These are phyloP conservation scores for Enteromius unitaeniatus DNA, from an alignment of 2,797 vertebrate species.

Conservation along the genomic window DNA sequence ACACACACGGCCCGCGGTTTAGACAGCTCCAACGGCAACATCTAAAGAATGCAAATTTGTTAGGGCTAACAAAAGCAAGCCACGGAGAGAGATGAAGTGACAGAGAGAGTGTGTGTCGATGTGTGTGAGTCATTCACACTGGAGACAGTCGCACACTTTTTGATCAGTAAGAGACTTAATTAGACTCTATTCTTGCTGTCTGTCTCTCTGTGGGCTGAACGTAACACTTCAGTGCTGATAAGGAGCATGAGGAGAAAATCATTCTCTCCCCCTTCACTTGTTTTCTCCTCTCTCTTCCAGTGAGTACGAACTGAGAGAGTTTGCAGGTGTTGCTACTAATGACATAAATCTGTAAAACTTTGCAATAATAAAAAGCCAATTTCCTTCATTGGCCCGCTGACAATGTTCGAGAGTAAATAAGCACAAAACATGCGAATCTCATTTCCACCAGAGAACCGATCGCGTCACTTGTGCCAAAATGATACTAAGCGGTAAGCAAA, in stretches of 20 bases:
- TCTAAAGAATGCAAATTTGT: constrained; percentile 47
- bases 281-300: constrained; percentile 13
- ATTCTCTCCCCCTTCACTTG: neutral
- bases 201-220: constrained; percentile 44
- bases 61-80: constrained; percentile 3
- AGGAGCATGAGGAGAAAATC: constrained; percentile 46
- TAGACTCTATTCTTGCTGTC: constrained; percentile 49
- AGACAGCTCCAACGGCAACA: constrained; percentile 25
- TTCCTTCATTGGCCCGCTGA: constrained; percentile 26
- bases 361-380: constrained; percentile 37
- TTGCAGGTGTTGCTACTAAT: constrained; percentile 42
- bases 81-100: neutral
- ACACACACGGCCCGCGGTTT: neutral
- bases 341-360: constrained; percentile 33
- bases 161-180: constrained; percentile 50
- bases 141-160: constrained; percentile 43
- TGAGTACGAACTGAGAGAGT: neutral
- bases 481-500: constrained; percentile 22
- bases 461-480: neutral
- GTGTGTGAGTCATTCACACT: constrained; percentile 36
- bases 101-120: constrained; percentile 16
- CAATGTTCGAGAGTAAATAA: constrained; percentile 40
- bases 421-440: constrained; percentile 28
- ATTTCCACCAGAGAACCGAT: constrained; percentile 23
- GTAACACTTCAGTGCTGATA: constrained; percentile 50